These are phyloP conservation scores for Nomada hirtipes DNA, from an alignment of 2,888 invertebrate genomes.

Conservation along the genomic window DNA sequence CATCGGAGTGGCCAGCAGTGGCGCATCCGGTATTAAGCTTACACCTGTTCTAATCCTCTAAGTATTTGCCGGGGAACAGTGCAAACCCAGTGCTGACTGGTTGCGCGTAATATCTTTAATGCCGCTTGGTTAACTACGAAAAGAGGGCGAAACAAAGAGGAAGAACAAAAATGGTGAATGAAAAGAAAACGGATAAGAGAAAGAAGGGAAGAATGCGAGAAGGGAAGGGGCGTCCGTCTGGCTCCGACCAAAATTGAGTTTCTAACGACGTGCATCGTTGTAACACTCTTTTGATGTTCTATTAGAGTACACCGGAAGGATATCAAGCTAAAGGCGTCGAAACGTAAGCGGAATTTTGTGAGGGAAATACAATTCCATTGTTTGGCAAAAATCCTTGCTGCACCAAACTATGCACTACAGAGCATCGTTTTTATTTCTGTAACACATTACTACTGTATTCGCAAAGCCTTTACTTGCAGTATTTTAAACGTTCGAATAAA, in stretches of 20 bases:
- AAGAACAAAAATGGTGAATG: not conserved
- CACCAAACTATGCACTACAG: not conserved
- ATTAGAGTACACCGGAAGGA: constrained; percentile 4
- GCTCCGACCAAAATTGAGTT: constrained; percentile 54
- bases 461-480: too few species aligned
- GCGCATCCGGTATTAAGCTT: constrained; percentile 45
- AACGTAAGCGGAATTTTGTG: constrained; percentile 21
- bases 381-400: not conserved
- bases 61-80: constrained; percentile 27
- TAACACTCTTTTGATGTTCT: constrained; percentile 25
- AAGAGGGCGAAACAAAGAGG: constrained; percentile 5
- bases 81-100: constrained; percentile 13
- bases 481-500: not conserved
- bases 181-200: not conserved
- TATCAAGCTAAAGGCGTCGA: constrained; percentile 13
- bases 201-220: not conserved
- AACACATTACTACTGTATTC: not conserved
- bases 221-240: constrained; percentile 1
- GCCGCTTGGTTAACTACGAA: constrained; percentile 23
- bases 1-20: constrained; percentile 23
- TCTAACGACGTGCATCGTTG: constrained; percentile 2
- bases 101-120: constrained; percentile 48
- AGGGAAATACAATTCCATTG: constrained; percentile 11
- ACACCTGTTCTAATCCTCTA: constrained; percentile 58
- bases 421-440: not conserved